Evolutionary conservation across 2,888 invertebrate genomes (phyloP).

Genomic region (Atherix ibis): DNA sequence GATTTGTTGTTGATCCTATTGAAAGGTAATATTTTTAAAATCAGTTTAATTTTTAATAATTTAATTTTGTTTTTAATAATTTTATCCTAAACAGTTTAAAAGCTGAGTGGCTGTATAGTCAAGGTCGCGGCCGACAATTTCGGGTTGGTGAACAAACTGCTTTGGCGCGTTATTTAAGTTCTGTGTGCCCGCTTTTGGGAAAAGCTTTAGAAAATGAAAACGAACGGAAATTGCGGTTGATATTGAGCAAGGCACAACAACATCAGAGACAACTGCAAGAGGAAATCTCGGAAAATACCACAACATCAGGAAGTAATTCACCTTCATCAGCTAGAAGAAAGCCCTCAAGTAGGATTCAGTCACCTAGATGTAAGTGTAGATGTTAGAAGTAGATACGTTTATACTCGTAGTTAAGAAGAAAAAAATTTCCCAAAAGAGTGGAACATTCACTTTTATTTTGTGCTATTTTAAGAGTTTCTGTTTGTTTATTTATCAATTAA

Average conservation of each 20-base stretch:
- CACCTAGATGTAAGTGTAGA: conserved; percentile 27
- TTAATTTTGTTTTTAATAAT: too few relatives aligned
- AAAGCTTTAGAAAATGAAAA: conserved; percentile 70
- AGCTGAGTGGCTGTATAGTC: conserved; percentile 91
- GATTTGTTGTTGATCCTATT: conserved; percentile 74
- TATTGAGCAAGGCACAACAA: conserved; percentile 79
- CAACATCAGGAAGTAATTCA: conserved; percentile 28
- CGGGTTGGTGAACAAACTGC: conserved; percentile 70
- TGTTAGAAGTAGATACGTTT: neutral
- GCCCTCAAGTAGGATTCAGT: conserved; percentile 31
- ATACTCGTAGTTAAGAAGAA: too few relatives aligned
- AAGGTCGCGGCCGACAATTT: conserved; percentile 81
- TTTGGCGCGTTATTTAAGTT: conserved; percentile 65
- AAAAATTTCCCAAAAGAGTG: too few relatives aligned
- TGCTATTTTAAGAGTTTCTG: too few relatives aligned
- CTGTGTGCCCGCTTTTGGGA: conserved; percentile 71
- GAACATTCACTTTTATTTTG: too few relatives aligned
- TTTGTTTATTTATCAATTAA: too few relatives aligned
- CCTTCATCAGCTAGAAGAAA: conserved; percentile 29
- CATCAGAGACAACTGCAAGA: conserved; percentile 73
- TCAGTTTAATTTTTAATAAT: neutral
- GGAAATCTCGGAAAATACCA: conserved; percentile 37
- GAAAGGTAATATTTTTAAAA: conserved; percentile 51
- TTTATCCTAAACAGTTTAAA: too few relatives aligned
- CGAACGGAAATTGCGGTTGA: conserved; percentile 69